phyloP scores from a whole-genome alignment of 2,888 invertebrate genomes.

The Flexamia atlantica region DNA sequence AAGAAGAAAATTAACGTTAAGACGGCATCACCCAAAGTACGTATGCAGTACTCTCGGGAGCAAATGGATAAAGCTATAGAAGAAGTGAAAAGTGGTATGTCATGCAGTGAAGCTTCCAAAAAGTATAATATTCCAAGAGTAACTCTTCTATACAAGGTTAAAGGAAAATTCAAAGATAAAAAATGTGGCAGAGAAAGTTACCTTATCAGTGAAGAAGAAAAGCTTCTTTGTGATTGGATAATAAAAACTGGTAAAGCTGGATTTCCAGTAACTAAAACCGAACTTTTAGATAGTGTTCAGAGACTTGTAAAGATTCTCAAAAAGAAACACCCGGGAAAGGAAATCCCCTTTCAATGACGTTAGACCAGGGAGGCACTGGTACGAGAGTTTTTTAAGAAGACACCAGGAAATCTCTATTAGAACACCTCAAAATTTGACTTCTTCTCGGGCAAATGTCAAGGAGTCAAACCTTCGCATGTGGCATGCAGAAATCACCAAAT shows the following conservation, averaged over 20 bases:
- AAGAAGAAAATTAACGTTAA: too few species aligned
- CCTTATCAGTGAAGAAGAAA: slow-evolving; percentile 59
- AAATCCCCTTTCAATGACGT: slow-evolving; percentile 66
- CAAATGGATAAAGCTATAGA: slow-evolving; percentile 44
- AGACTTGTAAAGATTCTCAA: slow-evolving; percentile 62
- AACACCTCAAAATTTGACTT: slow-evolving; percentile 65
- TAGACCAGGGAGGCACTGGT: slow-evolving; percentile 67
- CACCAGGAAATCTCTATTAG: slow-evolving; percentile 65
- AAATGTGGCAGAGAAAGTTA: slow-evolving; percentile 28
- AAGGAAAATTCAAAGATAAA: slow-evolving; percentile 46
- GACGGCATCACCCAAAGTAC: slow-evolving; percentile 5
- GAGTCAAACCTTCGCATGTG: slow-evolving; percentile 64
- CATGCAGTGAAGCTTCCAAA: slow-evolving; percentile 16
- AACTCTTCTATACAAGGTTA: slow-evolving; percentile 33
- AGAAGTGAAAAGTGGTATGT: slow-evolving; percentile 28
- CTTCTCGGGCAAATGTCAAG: slow-evolving; percentile 64
- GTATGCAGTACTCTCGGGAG: slow-evolving; percentile 18
- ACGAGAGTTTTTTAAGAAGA: slow-evolving; percentile 63
- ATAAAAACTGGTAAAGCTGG: slow-evolving; percentile 51
- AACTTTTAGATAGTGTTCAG: slow-evolving; percentile 67
- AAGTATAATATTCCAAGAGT: slow-evolving; percentile 32
- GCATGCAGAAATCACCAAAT: slow-evolving; percentile 63
- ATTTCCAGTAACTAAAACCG: slow-evolving; percentile 63
- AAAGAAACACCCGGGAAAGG: slow-evolving; percentile 53
- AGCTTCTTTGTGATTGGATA: slow-evolving; percentile 61